A percentile compares a stretch with the other conserved stretches of the same genome.
Conservation (phyloP, 1,140 invertebrate genomes). For the Bombus affinis region DNA sequence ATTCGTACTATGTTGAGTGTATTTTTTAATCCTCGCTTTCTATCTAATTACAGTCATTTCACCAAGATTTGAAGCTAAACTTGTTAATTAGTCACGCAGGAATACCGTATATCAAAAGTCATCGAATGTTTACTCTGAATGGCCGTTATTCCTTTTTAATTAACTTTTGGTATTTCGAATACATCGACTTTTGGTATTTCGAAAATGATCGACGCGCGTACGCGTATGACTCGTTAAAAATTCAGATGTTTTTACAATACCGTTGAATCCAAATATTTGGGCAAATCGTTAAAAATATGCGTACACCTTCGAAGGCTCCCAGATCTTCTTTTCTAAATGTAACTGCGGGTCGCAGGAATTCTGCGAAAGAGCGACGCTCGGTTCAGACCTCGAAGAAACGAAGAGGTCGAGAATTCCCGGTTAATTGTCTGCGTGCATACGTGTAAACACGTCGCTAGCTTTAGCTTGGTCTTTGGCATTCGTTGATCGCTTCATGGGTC, state of each 20-base stretch:
- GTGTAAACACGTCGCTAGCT: constrained; percentile 32
- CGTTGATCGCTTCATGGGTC: constrained; percentile 66
- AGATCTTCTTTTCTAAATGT: neutral
- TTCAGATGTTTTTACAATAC: neutral
- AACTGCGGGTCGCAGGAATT: too few relatives aligned
- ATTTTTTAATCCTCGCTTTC: constrained; percentile 23
- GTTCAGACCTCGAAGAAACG: neutral
- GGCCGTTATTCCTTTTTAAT: too few relatives aligned
- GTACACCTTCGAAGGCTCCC: too few relatives aligned
- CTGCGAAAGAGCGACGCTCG: neutral
- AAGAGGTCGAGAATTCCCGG: constrained; percentile 53
- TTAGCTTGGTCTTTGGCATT: constrained; percentile 47
- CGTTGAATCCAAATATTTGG: neutral
- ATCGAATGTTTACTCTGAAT: neutral
- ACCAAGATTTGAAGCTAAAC: neutral
- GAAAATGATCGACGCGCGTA: too few relatives aligned
- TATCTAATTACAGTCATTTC: constrained; percentile 38
- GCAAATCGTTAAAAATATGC: neutral
- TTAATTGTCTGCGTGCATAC: constrained; percentile 44
- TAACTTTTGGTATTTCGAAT: too few relatives aligned
- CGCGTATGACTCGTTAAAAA: too few relatives aligned
- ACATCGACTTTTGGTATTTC: too few relatives aligned
- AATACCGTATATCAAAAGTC: neutral
- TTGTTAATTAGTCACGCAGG: neutral
- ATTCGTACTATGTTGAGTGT: neutral